Evolutionary conservation across 2,797 vertebrate genomes (phyloP).

Genomic region (Coilia nasus): DNA sequence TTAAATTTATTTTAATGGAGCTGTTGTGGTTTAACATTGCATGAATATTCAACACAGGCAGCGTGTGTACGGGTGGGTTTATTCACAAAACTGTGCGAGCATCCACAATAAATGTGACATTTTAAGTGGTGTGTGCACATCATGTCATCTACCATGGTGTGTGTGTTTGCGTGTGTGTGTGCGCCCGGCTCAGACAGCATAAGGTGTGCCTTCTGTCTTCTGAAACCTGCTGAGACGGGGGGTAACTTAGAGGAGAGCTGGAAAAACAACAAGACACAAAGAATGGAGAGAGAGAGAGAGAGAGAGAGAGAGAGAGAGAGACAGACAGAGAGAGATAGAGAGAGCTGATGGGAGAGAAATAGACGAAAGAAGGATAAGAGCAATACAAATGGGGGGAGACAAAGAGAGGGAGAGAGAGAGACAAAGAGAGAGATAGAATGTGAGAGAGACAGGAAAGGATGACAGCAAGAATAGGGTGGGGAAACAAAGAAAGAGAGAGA

Average conservation of each 20-base stretch:
- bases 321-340: background rate
- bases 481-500: too few relatives aligned
- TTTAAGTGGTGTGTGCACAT: background rate
- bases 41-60: background rate
- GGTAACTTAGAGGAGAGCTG: background rate
- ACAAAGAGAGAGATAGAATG: too few relatives aligned
- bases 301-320: background rate
- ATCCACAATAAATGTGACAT: background rate
- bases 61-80: background rate
- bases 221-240: background rate
- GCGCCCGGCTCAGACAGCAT: background rate
- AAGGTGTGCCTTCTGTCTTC: slow-evolving; percentile 40
- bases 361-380: background rate
- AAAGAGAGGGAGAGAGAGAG: too few relatives aligned
- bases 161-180: background rate
- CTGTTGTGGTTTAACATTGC: too few relatives aligned
- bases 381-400: too few relatives aligned
- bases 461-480: too few relatives aligned
- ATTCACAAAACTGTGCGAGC: background rate
- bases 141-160: background rate
- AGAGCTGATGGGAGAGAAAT: background rate
- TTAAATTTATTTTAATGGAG: too few relatives aligned
- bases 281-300: background rate
- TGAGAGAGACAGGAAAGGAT: too few relatives aligned
- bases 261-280: background rate